These are phyloP conservation scores for Sericinus montela DNA, from an alignment of 2,888 invertebrate genomes.

Conservation along the genomic window DNA sequence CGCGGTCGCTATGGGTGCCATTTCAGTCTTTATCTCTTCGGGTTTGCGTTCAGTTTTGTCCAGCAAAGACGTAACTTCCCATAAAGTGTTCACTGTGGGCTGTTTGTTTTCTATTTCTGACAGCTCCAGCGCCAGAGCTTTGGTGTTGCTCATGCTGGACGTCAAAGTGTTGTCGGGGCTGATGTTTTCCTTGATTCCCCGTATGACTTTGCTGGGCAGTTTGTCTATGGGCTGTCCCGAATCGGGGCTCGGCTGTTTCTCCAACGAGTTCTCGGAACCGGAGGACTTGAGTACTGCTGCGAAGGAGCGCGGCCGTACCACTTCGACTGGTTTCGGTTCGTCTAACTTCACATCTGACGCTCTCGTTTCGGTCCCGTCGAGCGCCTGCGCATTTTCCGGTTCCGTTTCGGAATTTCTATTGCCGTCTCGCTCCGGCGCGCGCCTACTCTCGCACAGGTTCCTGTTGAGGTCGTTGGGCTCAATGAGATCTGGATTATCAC, in stretches of 20 bases:
- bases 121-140: conserved; percentile 56
- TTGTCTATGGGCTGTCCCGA: conserved; percentile 64
- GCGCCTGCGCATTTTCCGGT: background rate
- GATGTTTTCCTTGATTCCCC: conserved; percentile 81
- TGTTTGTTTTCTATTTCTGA: conserved; percentile 44
- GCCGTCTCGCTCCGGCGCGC: conserved; percentile 26
- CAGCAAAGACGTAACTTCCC: conserved; percentile 36
- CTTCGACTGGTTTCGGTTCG: conserved; percentile 41
- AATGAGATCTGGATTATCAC: conserved; percentile 65
- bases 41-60: conserved; percentile 42
- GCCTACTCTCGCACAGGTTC: conserved; percentile 33
- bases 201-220: conserved; percentile 76
- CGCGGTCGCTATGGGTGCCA: conserved; percentile 67
- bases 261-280: conserved; percentile 63
- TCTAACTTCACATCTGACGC: conserved; percentile 27
- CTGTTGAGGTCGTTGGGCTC: conserved; percentile 63
- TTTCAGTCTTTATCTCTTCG: conserved; percentile 44
- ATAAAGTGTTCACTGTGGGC: conserved; percentile 32
- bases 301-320: conserved; percentile 56
- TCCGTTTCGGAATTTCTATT: conserved; percentile 27
- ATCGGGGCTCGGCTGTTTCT: conserved; percentile 62
- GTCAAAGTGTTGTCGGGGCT: conserved; percentile 81
- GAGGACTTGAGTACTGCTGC: conserved; percentile 68
- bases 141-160: conserved; percentile 60
- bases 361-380: conserved; percentile 6